Evolutionary conservation across 2,888 invertebrate species (phyloP), one percentile per base, ranked within the genome.

Genomic region (Leptopilina syphax): DNA sequence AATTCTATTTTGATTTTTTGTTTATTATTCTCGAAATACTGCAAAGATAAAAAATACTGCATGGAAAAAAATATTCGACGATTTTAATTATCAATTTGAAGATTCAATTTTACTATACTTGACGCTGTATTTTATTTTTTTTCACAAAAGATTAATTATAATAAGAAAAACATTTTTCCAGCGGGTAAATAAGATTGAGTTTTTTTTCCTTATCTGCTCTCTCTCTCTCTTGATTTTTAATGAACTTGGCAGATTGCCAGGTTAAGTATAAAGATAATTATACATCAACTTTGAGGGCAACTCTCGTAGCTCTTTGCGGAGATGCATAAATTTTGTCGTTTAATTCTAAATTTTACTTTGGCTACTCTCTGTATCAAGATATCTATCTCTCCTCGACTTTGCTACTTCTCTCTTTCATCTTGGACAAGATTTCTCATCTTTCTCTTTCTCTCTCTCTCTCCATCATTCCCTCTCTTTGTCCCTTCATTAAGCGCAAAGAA

Each of bases 201-300:
- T 50, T 50, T 50, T 50, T 50, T 50, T 50, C 2, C 9, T 12
- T 12, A 50, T 50, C 10, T 50, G 0, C 34, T 34, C 34, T 34
- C 50, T 12, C 44, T 8, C 10, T 12, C 6, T 24, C 3, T 63
- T 63, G 63, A 18, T 63, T 18, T 24, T n/a, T 63, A 63, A 63
- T 9, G 63, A 63, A 18, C 63, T 63, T 63, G 63, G 63, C 3
- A 9, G 24, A 63, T 67, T 18, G 73, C 73, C 73, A 57, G 34
- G 41, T 68, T 68, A 1, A 1, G 57, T 24, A 24, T 73, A 73
- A 57, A 57, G 13, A n/a, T 73, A 73, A 73, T 73, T 73, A 73
- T 57, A 13, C 44, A 44, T 73, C 54, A 65, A 63, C 54, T 54
- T 57, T 41, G 41, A 57, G 73, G 13, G 57, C 27, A 73, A 57